Conservation (phyloP, 2,888 invertebrate species). For the Acanthosepion lycidas region DNA sequence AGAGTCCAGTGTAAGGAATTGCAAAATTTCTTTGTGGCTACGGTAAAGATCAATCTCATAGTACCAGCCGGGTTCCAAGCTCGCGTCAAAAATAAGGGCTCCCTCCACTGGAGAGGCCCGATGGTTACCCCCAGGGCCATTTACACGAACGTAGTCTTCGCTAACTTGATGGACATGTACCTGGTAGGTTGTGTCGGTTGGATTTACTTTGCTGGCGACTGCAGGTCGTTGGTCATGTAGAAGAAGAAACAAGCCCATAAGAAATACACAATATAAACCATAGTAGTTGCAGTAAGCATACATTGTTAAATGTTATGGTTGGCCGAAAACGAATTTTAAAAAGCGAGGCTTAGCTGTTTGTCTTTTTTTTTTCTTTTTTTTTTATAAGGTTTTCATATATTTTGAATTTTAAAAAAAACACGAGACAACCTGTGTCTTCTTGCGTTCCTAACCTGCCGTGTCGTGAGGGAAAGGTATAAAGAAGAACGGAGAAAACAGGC, state of each 20-base stretch:
- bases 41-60: constrained; percentile 62
- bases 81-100: constrained; percentile 62
- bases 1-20: constrained; percentile 56
- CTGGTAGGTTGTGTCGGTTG: constrained; percentile 34
- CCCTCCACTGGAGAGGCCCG: neutral
- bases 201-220: neutral
- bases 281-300: neutral
- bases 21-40: constrained; percentile 50
- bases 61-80: constrained; percentile 76
- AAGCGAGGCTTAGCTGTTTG: neutral
- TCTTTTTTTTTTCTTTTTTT: neutral
- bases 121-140: neutral
- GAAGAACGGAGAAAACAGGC: neutral
- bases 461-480: neutral
- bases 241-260: neutral
- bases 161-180: neutral
- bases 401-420: neutral
- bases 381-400: neutral
- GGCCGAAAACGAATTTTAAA: neutral
- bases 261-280: neutral
- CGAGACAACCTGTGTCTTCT: too few species aligned
- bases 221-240: neutral
- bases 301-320: neutral
- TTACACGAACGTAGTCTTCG: neutral
- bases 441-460: neutral